phyloP scores from a whole-genome alignment of 2,113 vertebrate genomes.

The Nothocercus nigrocapillus region DNA sequence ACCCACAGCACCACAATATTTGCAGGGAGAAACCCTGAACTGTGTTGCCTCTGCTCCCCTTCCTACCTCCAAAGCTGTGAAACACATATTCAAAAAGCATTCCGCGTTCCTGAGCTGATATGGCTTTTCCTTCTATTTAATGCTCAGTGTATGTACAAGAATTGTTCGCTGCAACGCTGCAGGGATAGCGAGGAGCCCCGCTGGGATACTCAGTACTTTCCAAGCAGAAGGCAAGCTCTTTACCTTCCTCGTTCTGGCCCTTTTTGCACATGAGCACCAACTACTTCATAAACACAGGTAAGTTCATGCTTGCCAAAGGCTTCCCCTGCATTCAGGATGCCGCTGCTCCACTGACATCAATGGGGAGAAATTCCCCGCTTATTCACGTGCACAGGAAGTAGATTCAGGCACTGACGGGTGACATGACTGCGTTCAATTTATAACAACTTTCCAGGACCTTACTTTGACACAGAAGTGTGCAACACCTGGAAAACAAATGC shows the following conservation, averaged over 20 bases:
- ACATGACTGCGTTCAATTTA: not conserved
- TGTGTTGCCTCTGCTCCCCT: not conserved
- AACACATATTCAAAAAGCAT: rapidly evolving
- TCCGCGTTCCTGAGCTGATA: not conserved
- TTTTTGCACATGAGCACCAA: not conserved
- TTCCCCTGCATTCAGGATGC: not conserved
- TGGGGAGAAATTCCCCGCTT: not conserved
- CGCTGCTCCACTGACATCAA: not conserved
- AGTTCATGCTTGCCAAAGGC: not conserved
- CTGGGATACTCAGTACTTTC: not conserved
- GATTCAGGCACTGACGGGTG: not conserved
- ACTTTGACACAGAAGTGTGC: not conserved
- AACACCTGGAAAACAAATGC: not conserved
- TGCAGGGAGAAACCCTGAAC: not conserved
- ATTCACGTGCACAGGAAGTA: rapidly evolving
- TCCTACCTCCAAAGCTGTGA: not conserved
- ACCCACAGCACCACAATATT: rapidly evolving
- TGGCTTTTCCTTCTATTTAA: not conserved
- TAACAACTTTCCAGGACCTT: not conserved
- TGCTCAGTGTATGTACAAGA: not conserved
- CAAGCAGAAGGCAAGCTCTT: not conserved
- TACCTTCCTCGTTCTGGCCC: not conserved
- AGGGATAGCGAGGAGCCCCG: rapidly evolving
- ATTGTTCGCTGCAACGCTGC: not conserved
- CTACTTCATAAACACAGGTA: not conserved